These are phyloP conservation scores for Galaxea fascicularis DNA, from an alignment of 92 coral and sea anemone species.

Conservation along the genomic window DNA sequence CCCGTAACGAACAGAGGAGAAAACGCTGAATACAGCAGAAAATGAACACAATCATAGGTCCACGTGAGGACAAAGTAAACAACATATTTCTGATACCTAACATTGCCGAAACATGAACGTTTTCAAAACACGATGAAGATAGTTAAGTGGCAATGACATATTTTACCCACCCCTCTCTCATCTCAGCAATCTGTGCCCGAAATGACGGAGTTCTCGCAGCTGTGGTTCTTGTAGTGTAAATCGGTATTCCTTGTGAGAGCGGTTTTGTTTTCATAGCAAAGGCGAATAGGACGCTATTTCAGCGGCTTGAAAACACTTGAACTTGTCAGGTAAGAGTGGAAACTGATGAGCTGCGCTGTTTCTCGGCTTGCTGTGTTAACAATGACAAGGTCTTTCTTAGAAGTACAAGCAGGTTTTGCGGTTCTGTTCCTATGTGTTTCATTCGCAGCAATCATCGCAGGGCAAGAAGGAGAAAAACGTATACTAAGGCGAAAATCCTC, in stretches of 20 bases:
- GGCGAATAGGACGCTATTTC: neutral
- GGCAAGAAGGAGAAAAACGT: constrained; percentile 27
- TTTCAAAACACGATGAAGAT: neutral
- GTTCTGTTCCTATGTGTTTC: neutral
- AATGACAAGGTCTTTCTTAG: constrained; percentile 10
- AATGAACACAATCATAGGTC: neutral
- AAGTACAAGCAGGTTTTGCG: neutral
- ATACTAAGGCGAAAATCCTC: neutral
- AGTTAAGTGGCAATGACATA: neutral
- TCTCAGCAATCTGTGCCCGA: neutral
- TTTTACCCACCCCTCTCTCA: neutral
- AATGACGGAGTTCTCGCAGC: neutral
- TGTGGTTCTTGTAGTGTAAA: neutral
- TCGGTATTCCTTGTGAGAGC: constrained; percentile 15
- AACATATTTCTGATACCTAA: no score
- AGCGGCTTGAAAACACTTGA: neutral
- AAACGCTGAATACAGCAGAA: neutral
- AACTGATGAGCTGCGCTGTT: neutral
- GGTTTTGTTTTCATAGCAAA: constrained; percentile 7
- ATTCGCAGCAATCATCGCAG: neutral
- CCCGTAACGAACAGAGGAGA: neutral
- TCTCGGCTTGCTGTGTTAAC: neutral
- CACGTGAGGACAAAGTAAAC: neutral
- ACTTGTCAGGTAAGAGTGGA: neutral
- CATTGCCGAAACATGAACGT: neutral